These are phyloP conservation scores for Agrochola litura DNA, from an alignment of 2,888 invertebrate species.

Conservation along the genomic window DNA sequence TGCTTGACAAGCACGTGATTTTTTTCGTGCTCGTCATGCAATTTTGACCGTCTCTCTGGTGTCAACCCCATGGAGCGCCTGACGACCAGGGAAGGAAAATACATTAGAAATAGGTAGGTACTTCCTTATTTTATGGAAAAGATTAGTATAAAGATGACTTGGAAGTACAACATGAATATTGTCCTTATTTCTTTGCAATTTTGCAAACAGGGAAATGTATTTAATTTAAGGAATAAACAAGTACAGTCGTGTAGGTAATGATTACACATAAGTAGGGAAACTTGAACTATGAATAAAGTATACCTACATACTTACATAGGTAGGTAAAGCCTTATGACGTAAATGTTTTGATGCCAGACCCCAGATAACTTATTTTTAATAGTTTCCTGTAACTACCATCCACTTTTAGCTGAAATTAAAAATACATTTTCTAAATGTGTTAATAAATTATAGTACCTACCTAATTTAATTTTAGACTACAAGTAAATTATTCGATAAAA, in stretches of 20 bases:
- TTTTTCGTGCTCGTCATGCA: no score
- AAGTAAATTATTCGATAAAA: not conserved
- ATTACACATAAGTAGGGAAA: not conserved
- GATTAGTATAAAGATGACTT: not conserved
- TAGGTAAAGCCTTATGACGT: not conserved
- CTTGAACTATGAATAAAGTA: not conserved
- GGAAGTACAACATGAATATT: not conserved
- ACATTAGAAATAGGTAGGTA: not conserved
- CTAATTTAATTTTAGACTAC: not conserved
- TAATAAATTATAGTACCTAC: not conserved
- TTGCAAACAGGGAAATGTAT: not conserved
- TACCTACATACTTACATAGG: no score
- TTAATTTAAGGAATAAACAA: conserved; percentile 7
- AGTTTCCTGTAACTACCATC: not conserved
- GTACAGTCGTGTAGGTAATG: not conserved
- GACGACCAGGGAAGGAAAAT: not conserved
- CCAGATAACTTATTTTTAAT: not conserved
- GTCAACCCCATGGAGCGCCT: no score
- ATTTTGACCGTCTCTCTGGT: no score
- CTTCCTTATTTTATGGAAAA: conserved; percentile 8
- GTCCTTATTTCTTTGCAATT: not conserved
- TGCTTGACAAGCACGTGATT: no score
- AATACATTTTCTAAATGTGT: not conserved
- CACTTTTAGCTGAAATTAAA: no score
- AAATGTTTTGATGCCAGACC: not conserved